Evolutionary conservation across 2,113 vertebrate genomes (phyloP).

Genomic region (Argyrosomus japonicus): DNA sequence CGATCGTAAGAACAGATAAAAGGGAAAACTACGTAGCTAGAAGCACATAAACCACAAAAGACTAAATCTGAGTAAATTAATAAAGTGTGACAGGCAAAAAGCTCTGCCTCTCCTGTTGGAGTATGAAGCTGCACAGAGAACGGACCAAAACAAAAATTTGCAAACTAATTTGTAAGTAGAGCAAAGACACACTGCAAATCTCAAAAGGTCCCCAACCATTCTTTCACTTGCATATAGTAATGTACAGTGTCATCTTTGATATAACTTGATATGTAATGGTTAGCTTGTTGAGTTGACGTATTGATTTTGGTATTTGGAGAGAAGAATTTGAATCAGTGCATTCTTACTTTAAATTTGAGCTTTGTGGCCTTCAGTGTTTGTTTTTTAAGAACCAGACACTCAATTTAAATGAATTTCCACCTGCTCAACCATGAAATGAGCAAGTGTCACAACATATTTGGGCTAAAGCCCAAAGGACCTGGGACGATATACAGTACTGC

Average conservation of each 20-base stretch:
- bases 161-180: too few relatives aligned
- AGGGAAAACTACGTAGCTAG: too few relatives aligned
- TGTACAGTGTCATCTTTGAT: not conserved
- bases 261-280: too few relatives aligned
- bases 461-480: not conserved
- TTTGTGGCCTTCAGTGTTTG: not conserved
- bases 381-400: not conserved
- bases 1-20: too few relatives aligned
- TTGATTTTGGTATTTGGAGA: not conserved
- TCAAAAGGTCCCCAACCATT: not conserved
- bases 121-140: too few relatives aligned
- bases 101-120: too few relatives aligned
- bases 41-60: too few relatives aligned
- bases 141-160: too few relatives aligned
- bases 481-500: not conserved
- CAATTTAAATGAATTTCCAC: not conserved
- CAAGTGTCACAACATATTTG: slow-evolving; percentile 26
- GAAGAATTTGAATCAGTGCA: not conserved
- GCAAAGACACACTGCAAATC: not conserved
- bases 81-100: too few relatives aligned
- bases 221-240: not conserved
- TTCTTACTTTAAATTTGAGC: not conserved
- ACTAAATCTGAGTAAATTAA: too few relatives aligned
- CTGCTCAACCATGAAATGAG: slow-evolving; percentile 16
- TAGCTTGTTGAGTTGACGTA: too few relatives aligned